Percentiles rank a stretch among this genome's conserved stretches.
Conservation (phyloP, 2,113 vertebrate species). For the Syngnathus floridae region DNA sequence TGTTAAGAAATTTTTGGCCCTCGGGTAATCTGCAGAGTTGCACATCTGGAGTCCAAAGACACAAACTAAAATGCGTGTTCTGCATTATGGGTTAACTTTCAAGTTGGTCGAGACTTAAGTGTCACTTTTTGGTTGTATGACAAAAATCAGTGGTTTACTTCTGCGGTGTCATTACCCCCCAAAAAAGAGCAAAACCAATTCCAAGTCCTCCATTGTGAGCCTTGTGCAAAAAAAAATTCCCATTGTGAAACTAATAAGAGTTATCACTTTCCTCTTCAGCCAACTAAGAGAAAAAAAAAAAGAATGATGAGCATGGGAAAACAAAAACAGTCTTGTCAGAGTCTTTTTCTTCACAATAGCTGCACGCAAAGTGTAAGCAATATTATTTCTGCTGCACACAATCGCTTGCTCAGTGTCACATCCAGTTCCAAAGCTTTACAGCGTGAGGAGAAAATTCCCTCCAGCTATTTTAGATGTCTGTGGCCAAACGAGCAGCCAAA, state of each 20-base stretch:
- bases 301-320: constrained; percentile 23
- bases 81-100: constrained; percentile 5
- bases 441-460: constrained; percentile 29
- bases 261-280: no score
- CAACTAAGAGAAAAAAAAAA: neutral
- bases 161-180: neutral
- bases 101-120: neutral
- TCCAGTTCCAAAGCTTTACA: constrained; percentile 26
- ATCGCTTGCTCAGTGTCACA: constrained; percentile 45
- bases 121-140: no score
- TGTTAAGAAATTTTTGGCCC: neutral
- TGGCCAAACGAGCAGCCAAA: constrained; percentile 28
- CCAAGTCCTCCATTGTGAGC: neutral
- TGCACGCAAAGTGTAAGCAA: constrained; percentile 64
- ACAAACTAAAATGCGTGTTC: neutral
- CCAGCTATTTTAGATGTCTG: constrained; percentile 10
- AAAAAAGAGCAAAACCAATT: neutral
- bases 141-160: neutral
- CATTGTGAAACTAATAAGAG: neutral
- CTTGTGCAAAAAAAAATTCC: neutral
- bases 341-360: constrained; percentile 59
- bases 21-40: neutral
- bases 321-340: constrained; percentile 42
- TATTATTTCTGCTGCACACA: constrained; percentile 60
- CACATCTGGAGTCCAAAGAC: neutral